Evolutionary conservation across 2,113 vertebrate genomes (phyloP).

Genomic region (Cinclus mexicanus): DNA sequence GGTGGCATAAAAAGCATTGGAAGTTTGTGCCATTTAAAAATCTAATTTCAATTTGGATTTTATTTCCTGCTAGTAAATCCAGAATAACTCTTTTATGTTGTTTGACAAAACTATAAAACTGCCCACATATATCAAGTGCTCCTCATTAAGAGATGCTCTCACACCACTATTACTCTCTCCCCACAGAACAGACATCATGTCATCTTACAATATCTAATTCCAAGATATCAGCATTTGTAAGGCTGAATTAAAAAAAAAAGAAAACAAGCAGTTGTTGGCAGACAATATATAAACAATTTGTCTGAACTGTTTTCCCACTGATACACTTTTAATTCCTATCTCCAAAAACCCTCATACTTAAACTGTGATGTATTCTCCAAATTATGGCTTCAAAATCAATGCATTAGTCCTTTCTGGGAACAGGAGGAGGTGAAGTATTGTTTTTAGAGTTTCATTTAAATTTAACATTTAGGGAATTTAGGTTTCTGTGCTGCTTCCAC

Average conservation of each 20-base stretch:
- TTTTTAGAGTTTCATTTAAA: background rate
- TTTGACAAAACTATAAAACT: constrained; percentile 30
- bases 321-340: background rate
- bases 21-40: constrained; percentile 12
- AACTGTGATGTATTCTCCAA: background rate
- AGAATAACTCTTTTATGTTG: constrained; percentile 20
- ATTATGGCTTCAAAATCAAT: background rate
- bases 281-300: background rate
- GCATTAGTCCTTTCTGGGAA: background rate
- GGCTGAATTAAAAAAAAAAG: background rate
- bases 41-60: constrained; percentile 32
- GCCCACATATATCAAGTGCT: background rate
- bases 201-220: constrained; percentile 2
- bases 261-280: background rate
- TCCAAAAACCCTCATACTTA: background rate
- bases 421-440: background rate
- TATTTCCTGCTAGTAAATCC: constrained; percentile 26
- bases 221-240: background rate
- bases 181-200: background rate
- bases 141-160: background rate
- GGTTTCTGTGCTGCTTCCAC: background rate
- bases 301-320: background rate
- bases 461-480: background rate
- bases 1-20: background rate
- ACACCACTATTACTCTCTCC: background rate